Percentiles rank a stretch among this genome's conserved stretches.
phyloP scores from a whole-genome alignment of 1,140 invertebrate species.

The Euura saliciscinereae region DNA sequence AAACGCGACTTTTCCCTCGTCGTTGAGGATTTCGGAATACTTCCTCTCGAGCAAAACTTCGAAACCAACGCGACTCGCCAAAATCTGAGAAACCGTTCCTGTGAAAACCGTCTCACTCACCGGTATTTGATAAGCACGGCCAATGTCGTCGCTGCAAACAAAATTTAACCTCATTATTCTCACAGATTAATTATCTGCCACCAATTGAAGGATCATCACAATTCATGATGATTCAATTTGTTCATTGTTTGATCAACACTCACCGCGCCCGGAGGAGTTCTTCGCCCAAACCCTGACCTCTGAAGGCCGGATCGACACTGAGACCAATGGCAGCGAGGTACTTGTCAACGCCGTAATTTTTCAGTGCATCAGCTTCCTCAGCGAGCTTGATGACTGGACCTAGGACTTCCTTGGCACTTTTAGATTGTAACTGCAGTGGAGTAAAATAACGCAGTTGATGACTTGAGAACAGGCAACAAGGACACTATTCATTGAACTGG shows the following conservation, averaged over 20 bases:
- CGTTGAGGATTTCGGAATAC: constrained; percentile 25
- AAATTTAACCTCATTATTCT: not conserved
- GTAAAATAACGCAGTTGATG: no score
- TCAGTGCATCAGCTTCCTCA: constrained; percentile 25
- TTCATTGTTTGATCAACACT: not conserved
- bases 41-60: constrained; percentile 11
- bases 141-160: constrained; percentile 29
- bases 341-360: constrained; percentile 39
- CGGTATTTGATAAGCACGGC: constrained; percentile 29
- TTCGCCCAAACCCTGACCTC: constrained; percentile 44
- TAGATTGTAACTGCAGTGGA: not conserved
- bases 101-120: constrained; percentile 36
- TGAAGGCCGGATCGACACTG: constrained; percentile 39
- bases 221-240: not conserved
- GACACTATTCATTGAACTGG: no score
- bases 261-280: constrained; percentile 42
- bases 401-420: not conserved
- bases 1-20: constrained; percentile 26
- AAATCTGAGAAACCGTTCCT: constrained; percentile 26
- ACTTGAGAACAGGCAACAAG: not conserved
- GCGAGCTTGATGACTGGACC: not conserved
- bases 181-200: no score
- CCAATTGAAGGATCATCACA: not conserved
- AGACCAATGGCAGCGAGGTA: constrained; percentile 44
- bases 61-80: constrained; percentile 32